These are phyloP conservation scores for Sebastiscus albofasciatus DNA, from an alignment of 2,797 vertebrate genomes.

Conservation along the genomic window DNA sequence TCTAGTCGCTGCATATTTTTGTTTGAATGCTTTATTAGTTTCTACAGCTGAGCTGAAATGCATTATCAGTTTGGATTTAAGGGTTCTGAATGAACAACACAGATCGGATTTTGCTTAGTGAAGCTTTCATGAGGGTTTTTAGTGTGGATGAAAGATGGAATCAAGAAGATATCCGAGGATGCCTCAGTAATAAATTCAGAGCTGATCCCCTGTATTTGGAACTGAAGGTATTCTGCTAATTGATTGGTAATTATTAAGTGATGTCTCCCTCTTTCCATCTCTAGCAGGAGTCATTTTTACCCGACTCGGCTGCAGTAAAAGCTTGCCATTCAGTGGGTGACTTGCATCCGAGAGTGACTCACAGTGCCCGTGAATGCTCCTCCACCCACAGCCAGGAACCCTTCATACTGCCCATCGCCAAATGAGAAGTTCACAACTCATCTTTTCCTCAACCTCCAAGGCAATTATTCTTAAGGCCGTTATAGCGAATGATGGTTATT, in stretches of 20 bases:
- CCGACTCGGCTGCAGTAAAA: conserved; percentile 43
- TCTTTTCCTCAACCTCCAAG: conserved; percentile 59
- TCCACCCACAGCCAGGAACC: conserved; percentile 48
- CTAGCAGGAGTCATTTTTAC: conserved; percentile 34
- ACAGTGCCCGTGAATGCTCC: conserved; percentile 31
- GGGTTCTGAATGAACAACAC: conserved; percentile 32
- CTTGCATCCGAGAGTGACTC: conserved; percentile 63
- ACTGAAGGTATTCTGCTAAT: conserved; percentile 11
- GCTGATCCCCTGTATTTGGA: conserved; percentile 8
- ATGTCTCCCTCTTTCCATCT: background rate
- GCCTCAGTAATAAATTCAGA: conserved; percentile 13
- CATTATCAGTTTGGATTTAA: conserved; percentile 13
- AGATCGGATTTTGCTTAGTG: conserved; percentile 17
- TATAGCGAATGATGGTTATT: conserved; percentile 68
- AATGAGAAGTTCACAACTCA: conserved; percentile 65
- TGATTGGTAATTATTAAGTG: conserved; percentile 20
- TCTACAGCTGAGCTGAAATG: background rate
- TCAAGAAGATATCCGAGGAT: conserved; percentile 10
- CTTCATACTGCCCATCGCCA: conserved; percentile 36
- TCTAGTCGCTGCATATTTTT: background rate
- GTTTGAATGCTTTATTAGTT: background rate
- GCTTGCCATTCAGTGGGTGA: conserved; percentile 50
- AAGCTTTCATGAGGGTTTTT: conserved; percentile 25
- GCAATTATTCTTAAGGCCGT: conserved; percentile 66
- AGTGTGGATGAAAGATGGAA: conserved; percentile 14